phyloP scores from a whole-genome alignment of 2,797 vertebrate species.

The Euthynnus affinis region DNA sequence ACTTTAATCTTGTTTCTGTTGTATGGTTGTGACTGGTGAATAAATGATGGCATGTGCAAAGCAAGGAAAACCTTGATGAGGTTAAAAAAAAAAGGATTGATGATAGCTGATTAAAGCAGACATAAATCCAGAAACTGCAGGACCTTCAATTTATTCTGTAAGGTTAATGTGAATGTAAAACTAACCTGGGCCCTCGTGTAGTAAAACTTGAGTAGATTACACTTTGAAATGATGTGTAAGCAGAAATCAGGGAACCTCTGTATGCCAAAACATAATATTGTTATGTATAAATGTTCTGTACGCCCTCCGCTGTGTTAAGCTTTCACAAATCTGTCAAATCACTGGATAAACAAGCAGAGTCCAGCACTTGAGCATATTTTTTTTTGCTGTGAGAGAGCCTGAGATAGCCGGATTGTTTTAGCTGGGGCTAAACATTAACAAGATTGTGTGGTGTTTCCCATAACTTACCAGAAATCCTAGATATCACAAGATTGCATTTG shows the following conservation, averaged over 20 bases:
- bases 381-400: conserved; percentile 6
- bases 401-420: conserved; percentile 36
- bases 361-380: not conserved
- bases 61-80: conserved; percentile 11
- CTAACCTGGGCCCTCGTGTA: not conserved
- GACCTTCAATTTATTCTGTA: not conserved
- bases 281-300: conserved; percentile 19
- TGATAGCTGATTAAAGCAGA: not conserved
- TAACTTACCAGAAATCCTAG: conserved; percentile 1
- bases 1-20: conserved; percentile 38
- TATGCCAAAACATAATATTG: conserved; percentile 30
- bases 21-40: conserved; percentile 23
- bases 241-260: conserved; percentile 8
- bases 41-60: conserved; percentile 28
- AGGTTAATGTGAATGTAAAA: conserved; percentile 3
- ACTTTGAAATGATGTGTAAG: conserved; percentile 28
- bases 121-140: not conserved
- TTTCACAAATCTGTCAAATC: conserved; percentile 29
- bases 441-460: not conserved
- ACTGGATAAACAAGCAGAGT: conserved; percentile 46
- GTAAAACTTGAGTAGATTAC: conserved; percentile 7
- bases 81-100: not conserved
- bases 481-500: not conserved
- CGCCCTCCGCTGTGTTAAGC: conserved; percentile 18
- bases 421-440: conserved; percentile 40